Base-by-base conservation (phyloP, 1,140 invertebrate species). In the Atta colombica region DNA sequence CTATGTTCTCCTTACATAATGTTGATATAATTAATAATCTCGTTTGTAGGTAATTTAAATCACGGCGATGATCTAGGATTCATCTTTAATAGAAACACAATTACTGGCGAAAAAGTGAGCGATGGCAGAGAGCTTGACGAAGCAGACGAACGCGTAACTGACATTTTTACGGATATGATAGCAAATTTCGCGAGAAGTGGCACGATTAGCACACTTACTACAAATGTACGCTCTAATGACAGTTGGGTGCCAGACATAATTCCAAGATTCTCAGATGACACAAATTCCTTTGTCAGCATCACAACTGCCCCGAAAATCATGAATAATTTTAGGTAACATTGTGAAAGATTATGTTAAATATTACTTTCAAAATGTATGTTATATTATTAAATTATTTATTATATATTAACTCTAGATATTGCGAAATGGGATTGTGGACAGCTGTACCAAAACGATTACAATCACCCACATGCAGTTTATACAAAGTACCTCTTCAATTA, bases 41-140 rank as follows among this genome's bases (percentile, higher is more conserved):
- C 91, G 93, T 69, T 35, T 69, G 0, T 91, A 93, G 96, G 89
- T 72, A 93, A 93, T 12, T 96, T 96, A 1, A 94, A 95, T 12
- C 97, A 97, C 90, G 97, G 97, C 1, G 97, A 97, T 90, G 97
- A 97, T 89, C 92, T 97, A 7, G 96, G 96, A 39, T 97, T 97
- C 80, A 94, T 97, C 87, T 97, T 97, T 88, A 96, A 97, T 87
- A 95, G 96, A 2, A 95, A 97, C 53, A 96, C 96, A 60, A 94
- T 97, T 3, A 95, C 96, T 45, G 97, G 97, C 0, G 95, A 96
- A 51, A 94, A 96, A 21, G 68, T 96, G 28, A 89, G 90, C 2
- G 91, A 93, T 7, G 91, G 92, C 3, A 93, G 94, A 7, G 94
- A 95, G 5, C 94, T 91, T 87, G 90, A 95, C 86, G 89, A 96